phyloP scores from a whole-genome alignment of 2,797 vertebrate species.

The Acanthopagrus latus region DNA sequence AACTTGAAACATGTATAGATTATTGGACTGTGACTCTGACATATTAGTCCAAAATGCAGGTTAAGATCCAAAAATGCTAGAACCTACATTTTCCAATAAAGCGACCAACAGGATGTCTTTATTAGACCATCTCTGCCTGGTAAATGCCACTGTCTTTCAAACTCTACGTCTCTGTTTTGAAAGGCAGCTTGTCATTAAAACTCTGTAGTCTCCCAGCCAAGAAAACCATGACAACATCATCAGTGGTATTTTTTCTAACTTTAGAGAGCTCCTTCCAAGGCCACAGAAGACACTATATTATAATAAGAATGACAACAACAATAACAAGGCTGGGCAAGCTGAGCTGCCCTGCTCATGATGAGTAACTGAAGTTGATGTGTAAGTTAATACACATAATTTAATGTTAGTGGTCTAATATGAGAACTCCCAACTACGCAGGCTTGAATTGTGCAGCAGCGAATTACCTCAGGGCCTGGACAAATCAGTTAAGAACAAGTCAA shows the following conservation, averaged over 20 bases:
- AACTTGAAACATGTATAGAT: too few species aligned
- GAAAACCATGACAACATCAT: slow-evolving; percentile 1
- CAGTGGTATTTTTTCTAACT: neutral
- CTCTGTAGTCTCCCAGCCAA: neutral
- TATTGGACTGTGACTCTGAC: too few species aligned
- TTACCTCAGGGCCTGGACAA: slow-evolving; percentile 18
- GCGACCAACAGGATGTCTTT: neutral
- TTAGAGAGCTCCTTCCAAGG: neutral
- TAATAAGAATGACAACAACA: too few species aligned
- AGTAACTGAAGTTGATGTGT: neutral
- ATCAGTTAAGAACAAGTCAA: slow-evolving; percentile 34
- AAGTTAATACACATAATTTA: slow-evolving; percentile 6
- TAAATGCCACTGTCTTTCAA: neutral
- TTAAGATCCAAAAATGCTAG: neutral
- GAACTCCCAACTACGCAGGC: neutral
- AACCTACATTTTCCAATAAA: neutral
- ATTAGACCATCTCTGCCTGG: neutral
- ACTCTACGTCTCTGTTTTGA: neutral
- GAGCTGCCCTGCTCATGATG: neutral
- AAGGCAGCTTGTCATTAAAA: neutral
- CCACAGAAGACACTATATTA: neutral
- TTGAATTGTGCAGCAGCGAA: slow-evolving; percentile 10
- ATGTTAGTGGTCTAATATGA: neutral
- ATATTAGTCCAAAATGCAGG: neutral
- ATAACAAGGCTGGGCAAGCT: neutral